Evolutionary conservation across 2,888 invertebrate species (phyloP), one percentile per base, ranked within the genome.

Genomic region (Drosophila sordidula): DNA sequence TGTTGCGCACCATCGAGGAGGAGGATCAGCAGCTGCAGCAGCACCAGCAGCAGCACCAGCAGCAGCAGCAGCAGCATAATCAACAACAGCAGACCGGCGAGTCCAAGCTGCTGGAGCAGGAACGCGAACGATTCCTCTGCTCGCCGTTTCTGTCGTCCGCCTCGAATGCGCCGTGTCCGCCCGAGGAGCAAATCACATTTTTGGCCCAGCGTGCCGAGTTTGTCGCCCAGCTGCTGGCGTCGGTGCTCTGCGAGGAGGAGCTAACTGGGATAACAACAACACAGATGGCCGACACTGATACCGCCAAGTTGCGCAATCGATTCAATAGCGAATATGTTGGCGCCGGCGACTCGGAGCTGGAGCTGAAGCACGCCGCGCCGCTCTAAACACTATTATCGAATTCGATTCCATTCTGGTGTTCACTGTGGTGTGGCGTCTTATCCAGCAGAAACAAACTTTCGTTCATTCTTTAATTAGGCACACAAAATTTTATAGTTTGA

Each of bases 151-250:
- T 80, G 0, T 22, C 58, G 4, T 12, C 55, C 5, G 4, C 11
- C 0, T 26, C 71, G 29, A 18, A 6, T 3, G 12, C 16, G 0
- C 12, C 25, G 0, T 58, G 61, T 11, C 52, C 58, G 1, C 29
- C 57, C 1, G 69, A 63, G 0, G 63, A 74, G n/a, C 78, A 67
- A 3, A 36, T 38, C 0, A 25, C 6, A 1, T 82, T 87, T n/a
- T 34, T 80, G 3, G 22, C 55, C 0, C 59, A 80, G 3, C 87
- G 85, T 1, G 71, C 85, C 4, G 85, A 86, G 3, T 86, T 87
- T 12, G 85, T 86, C 3, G 50, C 82, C 36, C 87, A 86, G 12
- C 54, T 86, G 14, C 6, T 86, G 2, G 68, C 73, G 11, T 86
- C 85, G 14, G 68, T 83, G 11, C 52, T 86, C 14, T 64, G 68